A percentile compares a stretch with the other conserved stretches of the same genome.
These are phyloP conservation scores for Enteromius treurensis DNA, from an alignment of 2,797 vertebrate species.

Conservation along the genomic window DNA sequence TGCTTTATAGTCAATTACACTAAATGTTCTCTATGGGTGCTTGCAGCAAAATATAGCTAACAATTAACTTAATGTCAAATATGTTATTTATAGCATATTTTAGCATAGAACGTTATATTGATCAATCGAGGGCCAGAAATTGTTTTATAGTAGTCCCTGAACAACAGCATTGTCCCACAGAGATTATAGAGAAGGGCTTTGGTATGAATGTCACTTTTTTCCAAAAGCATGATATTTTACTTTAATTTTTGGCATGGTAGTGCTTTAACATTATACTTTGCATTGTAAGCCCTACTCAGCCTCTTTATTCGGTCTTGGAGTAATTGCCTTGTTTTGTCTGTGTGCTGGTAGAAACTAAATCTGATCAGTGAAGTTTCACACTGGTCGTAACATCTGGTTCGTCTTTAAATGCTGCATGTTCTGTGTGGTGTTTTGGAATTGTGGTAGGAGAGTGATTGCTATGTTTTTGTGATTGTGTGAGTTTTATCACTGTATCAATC, in stretches of 20 bases:
- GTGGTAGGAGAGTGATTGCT: neutral
- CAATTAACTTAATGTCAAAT: neutral
- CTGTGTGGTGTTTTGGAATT: neutral
- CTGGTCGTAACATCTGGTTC: neutral
- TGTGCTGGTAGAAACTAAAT: neutral
- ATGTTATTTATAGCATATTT: slow-evolving; percentile 2
- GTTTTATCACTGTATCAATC: neutral
- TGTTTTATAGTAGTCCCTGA: slow-evolving; percentile 12
- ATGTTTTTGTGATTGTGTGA: neutral
- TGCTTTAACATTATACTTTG: neutral
- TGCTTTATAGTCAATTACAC: neutral
- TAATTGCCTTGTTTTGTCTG: neutral
- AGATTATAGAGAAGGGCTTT: slow-evolving; percentile 7
- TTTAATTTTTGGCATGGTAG: neutral
- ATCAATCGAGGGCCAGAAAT: neutral
- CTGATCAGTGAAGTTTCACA: slow-evolving; percentile 1
- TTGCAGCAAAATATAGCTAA: neutral
- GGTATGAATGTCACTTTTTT: slow-evolving; percentile 4
- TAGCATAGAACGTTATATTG: neutral
- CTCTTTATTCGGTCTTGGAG: slow-evolving; percentile 5
- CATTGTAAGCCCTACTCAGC: neutral
- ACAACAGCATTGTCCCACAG: slow-evolving; percentile 36
- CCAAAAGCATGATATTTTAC: slow-evolving; percentile 2
- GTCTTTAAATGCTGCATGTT: slow-evolving; percentile 27
- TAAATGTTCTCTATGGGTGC: neutral